Base-by-base conservation (phyloP, 2,888 invertebrate genomes). In the Chymomyza procnemis region DNA sequence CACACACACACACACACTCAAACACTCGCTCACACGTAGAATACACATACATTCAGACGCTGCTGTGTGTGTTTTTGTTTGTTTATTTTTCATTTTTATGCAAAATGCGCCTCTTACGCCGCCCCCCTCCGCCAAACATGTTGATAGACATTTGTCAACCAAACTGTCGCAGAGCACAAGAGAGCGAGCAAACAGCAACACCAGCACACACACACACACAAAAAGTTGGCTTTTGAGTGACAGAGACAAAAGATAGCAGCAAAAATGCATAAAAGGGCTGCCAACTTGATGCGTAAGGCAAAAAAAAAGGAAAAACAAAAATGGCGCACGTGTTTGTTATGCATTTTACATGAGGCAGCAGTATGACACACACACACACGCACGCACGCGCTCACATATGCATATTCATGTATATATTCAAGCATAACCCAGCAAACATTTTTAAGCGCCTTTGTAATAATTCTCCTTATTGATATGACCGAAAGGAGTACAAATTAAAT, bases 321-420 rank as follows among this genome's bases (percentile, higher is more conserved):
- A 79, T 68, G 81, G 71, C 74, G 73, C 73, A 68, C 73, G 64
- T 80, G 80, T 80, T 71, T 65, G 69, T 75, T 65, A 83, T 74
- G 74, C 76, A 80, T 80, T 77, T 79, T 69, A 69, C 82, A 82
- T 82, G 78, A 80, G 70, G 57, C 21, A 46, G 65, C 58, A 61
- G 46, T 56, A 67, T 66, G n/a, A 9, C 19, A 16, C 30, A 41
- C 67, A 16, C 64, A 76, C 65, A 16, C 73, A 58, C 52, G 46
- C 30, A 52, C n/a, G 50, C 61, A 61, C 46, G 22, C 64, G 12
- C 26, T 21, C 30, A 12, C 19, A 46, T 21, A 21, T 46, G 47
- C 12, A 16, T 34, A 21, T n/a, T 19, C n/a, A 48, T n/a, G 26
- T 41, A 16, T n/a, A 47, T 18, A 34, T 61, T 52, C 61, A 30